Percentiles rank a stretch among this genome's conserved stretches.
Conservation (phyloP, 1,140 invertebrate genomes). For the Neoseiulus cucumeris region DNA sequence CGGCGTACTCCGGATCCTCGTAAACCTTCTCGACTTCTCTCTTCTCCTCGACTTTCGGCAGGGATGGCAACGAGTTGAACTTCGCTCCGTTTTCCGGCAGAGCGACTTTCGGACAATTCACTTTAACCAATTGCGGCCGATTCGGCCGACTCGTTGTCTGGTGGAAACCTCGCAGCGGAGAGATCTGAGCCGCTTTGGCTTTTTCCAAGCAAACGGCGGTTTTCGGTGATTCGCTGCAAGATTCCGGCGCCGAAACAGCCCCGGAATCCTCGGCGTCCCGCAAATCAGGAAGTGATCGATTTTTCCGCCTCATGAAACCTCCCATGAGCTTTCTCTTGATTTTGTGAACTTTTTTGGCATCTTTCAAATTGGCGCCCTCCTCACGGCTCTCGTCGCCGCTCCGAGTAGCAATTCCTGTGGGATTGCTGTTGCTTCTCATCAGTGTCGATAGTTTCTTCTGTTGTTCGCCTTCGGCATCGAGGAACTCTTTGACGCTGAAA, state of each 20-base stretch:
- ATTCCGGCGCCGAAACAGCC: neutral
- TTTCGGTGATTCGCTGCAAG: slow-evolving; percentile 16
- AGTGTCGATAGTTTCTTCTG: slow-evolving; percentile 34
- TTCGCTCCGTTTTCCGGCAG: neutral
- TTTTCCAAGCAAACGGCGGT: slow-evolving; percentile 22
- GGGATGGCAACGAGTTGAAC: neutral
- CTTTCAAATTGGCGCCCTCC: slow-evolving; percentile 14
- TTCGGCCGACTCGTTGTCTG: slow-evolving; percentile 6
- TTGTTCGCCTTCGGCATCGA: slow-evolving; percentile 33
- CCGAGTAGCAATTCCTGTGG: slow-evolving; percentile 31
- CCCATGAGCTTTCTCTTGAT: slow-evolving; percentile 72
- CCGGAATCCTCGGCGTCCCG: slow-evolving; percentile 40
- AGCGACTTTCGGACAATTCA: neutral
- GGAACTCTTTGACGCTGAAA: slow-evolving; percentile 24
- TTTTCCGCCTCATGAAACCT: slow-evolving; percentile 62
- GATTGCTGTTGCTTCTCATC: slow-evolving; percentile 16
- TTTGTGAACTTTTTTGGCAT: slow-evolving; percentile 71
- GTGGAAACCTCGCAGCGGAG: slow-evolving; percentile 18
- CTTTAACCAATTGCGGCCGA: neutral
- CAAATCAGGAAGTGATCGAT: slow-evolving; percentile 71
- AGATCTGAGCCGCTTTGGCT: slow-evolving; percentile 19
- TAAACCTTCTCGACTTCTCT: neutral
- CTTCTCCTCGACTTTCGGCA: neutral
- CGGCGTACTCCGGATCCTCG: neutral
- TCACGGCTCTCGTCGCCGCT: slow-evolving; percentile 13